Percentiles rank a stretch among this genome's conserved stretches.
Evolutionary conservation across 2,113 vertebrate genomes (phyloP).

Genomic region (Microcebus ravelobensis): DNA sequence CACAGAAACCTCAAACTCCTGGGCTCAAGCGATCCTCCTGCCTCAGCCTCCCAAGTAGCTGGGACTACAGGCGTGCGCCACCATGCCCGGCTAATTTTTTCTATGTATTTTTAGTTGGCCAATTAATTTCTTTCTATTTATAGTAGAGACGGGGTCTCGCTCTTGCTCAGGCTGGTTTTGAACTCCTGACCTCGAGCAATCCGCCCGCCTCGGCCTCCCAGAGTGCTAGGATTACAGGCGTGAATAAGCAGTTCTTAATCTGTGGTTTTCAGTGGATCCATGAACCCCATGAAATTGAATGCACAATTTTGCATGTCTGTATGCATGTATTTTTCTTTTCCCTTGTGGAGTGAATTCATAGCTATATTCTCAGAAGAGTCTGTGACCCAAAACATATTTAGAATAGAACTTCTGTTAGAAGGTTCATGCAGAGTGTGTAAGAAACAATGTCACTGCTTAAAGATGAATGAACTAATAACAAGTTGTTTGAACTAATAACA

Average conservation of each 20-base stretch:
- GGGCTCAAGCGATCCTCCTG: no score
- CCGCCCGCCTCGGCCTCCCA: no score
- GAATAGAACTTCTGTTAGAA: conserved; percentile 19
- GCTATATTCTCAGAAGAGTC: background rate
- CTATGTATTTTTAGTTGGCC: no score
- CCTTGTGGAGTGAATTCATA: conserved; percentile 13
- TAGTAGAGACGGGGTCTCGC: no score
- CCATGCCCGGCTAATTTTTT: no score
- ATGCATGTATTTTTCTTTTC: background rate
- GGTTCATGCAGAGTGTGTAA: background rate
- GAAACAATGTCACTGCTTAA: background rate
- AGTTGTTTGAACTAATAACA: background rate
- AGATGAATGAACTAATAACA: conserved; percentile 35
- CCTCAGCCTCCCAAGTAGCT: no score
- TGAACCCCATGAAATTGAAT: background rate
- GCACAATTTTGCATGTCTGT: background rate
- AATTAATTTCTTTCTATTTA: no score
- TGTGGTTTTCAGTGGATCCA: background rate
- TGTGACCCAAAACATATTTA: conserved; percentile 39
- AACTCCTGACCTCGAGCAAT: no score
- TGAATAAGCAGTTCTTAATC: background rate
- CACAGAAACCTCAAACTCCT: no score
- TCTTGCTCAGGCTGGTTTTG: no score
- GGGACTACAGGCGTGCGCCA: no score
- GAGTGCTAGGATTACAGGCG: no score